Conservation (phyloP, 1,140 invertebrate species). For the Drosophila kepulauana region DNA sequence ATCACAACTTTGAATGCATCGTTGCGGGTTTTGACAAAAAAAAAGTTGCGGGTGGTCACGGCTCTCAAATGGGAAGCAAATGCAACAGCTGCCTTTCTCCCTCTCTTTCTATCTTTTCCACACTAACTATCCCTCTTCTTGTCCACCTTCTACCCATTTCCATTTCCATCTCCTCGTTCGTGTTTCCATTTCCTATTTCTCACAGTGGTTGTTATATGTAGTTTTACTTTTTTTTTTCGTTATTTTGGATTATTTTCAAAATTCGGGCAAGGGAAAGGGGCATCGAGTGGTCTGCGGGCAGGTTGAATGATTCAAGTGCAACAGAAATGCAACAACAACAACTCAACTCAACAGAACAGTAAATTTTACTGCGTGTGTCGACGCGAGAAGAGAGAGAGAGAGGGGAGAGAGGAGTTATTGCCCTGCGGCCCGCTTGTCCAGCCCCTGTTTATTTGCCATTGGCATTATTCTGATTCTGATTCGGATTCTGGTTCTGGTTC, state of each 20-base stretch:
- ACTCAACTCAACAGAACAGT: slow-evolving; percentile 41
- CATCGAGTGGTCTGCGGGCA: slow-evolving; percentile 36
- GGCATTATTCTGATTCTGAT: slow-evolving; percentile 61
- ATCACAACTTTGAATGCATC: slow-evolving; percentile 52
- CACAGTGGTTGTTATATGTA: slow-evolving; percentile 15
- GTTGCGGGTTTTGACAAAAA: slow-evolving; percentile 58
- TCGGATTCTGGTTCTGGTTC: slow-evolving; percentile 40
- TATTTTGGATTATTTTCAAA: slow-evolving; percentile 18
- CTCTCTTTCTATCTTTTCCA: background rate
- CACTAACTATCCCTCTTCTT: background rate
- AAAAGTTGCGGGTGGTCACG: slow-evolving; percentile 79
- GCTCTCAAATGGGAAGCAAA: slow-evolving; percentile 43
- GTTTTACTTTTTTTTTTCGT: slow-evolving; percentile 23
- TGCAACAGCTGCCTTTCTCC: slow-evolving; percentile 27
- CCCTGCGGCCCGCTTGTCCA: slow-evolving; percentile 32
- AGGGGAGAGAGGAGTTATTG: slow-evolving; percentile 51
- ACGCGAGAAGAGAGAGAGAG: slow-evolving; percentile 2
- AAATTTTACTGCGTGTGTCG: slow-evolving; percentile 50
- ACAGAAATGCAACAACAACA: slow-evolving; percentile 9
- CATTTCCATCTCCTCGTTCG: background rate
- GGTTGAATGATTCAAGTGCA: slow-evolving; percentile 77
- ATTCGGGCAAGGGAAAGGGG: slow-evolving; percentile 4
- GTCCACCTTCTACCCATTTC: slow-evolving; percentile 22
- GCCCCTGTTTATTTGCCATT: slow-evolving; percentile 68
- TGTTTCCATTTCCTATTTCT: slow-evolving; percentile 34